Evolutionary conservation across 2,888 invertebrate species (phyloP).

Genomic region (Beris chalybata): DNA sequence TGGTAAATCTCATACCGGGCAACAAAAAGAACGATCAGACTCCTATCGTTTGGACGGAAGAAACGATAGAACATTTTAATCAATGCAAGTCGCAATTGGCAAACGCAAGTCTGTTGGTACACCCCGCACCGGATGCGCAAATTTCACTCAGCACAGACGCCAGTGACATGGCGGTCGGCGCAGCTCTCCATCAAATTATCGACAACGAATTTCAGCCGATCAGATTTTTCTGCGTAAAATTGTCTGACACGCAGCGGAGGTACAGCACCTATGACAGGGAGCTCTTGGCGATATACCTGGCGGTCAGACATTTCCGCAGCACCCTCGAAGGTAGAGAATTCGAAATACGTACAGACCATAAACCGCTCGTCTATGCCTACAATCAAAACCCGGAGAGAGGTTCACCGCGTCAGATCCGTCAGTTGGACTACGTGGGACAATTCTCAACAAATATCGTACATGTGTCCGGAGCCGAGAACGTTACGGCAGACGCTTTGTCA

Average conservation of each 20-base stretch:
- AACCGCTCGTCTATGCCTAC: too few species aligned
- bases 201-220: too few species aligned
- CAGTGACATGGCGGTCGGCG: too few species aligned
- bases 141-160: not conserved
- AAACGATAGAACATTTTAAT: not conserved
- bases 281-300: not conserved
- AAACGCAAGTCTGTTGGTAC: not conserved
- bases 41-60: not conserved
- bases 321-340: too few species aligned
- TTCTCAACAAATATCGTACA: conserved; percentile 40
- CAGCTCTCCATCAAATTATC: too few species aligned
- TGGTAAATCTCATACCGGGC: conserved; percentile 25
- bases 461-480: conserved; percentile 38
- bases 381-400: too few species aligned
- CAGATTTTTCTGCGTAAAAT: too few species aligned
- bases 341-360: not conserved
- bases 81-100: not conserved
- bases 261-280: not conserved
- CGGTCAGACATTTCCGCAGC: not conserved
- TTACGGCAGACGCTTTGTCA: conserved; percentile 39
- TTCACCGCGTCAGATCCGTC: too few species aligned
- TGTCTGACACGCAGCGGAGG: too few species aligned
- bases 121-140: not conserved
- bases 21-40: conserved; percentile 38
- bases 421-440: not conserved